A percentile compares a stretch with the other conserved stretches of the same genome.
These are phyloP conservation scores for Drosophila peninsularis DNA, from an alignment of 2,888 invertebrate species.

Conservation along the genomic window DNA sequence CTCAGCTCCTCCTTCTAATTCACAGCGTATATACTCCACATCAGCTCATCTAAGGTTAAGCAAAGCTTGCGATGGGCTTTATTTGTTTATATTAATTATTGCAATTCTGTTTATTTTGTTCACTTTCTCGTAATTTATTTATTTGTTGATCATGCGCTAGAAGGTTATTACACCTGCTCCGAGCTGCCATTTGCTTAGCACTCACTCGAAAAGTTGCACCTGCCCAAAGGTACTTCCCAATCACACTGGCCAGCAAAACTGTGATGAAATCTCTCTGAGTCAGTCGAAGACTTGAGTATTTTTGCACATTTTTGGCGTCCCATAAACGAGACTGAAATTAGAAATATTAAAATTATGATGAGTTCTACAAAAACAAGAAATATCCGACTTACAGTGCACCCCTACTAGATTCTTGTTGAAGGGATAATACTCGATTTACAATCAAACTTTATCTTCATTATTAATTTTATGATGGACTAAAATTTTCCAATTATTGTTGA, in stretches of 20 bases:
- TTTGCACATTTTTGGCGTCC: neutral
- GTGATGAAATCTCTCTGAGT: neutral
- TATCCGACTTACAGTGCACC: neutral
- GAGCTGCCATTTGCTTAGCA: slow-evolving; percentile 3
- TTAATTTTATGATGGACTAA: too few species aligned
- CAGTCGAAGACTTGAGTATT: neutral
- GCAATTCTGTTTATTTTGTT: slow-evolving; percentile 26
- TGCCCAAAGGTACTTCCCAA: slow-evolving; percentile 5
- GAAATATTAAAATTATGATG: neutral
- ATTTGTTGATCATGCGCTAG: slow-evolving; percentile 13
- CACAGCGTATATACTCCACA: neutral
- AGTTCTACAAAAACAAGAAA: neutral
- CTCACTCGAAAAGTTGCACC: slow-evolving; percentile 12
- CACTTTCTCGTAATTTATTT: slow-evolving; percentile 32
- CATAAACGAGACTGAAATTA: neutral
- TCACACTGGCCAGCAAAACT: neutral
- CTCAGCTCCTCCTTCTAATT: slow-evolving; percentile 26
- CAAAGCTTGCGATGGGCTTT: neutral
- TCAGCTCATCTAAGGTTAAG: neutral
- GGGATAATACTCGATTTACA: too few species aligned
- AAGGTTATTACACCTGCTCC: slow-evolving; percentile 30
- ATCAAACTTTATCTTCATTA: too few species aligned
- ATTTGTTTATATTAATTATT: slow-evolving; percentile 2
- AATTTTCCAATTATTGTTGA: too few species aligned
- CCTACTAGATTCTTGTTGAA: too few species aligned